Conservation (phyloP, 2,888 invertebrate species). For the Lordiphosa fenestrarum region DNA sequence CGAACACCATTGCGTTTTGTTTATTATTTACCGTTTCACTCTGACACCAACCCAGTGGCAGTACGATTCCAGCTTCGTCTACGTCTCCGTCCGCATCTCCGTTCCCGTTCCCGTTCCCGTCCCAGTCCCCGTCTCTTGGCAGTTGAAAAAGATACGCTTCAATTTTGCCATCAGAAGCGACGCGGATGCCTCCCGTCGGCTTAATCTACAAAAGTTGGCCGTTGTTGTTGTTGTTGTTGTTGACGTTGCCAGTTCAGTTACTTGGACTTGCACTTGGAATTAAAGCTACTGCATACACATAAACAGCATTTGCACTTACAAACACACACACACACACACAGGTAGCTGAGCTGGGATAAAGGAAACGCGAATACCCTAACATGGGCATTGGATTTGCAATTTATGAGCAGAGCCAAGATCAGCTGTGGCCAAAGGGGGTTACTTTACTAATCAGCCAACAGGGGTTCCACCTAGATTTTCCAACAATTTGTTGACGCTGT, state of each 20-base stretch:
- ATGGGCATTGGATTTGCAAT: too few relatives aligned
- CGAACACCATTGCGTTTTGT: constrained; percentile 49
- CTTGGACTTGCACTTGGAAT: constrained; percentile 32
- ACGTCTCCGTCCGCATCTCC: neutral
- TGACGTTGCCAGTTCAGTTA: constrained; percentile 17
- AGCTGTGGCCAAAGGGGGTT: too few relatives aligned
- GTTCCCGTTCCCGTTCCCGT: too few relatives aligned
- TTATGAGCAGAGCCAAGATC: too few relatives aligned
- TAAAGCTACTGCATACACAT: constrained; percentile 43
- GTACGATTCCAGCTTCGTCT: constrained; percentile 11
- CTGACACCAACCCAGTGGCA: constrained; percentile 47
- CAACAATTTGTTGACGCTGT: too few relatives aligned
- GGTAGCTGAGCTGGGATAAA: too few relatives aligned
- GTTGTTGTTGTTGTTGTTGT: constrained; percentile 27
- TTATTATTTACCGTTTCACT: constrained; percentile 64
- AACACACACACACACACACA: constrained; percentile 2
- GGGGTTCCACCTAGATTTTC: too few relatives aligned
- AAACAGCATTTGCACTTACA: constrained; percentile 44
- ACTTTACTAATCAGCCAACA: too few relatives aligned
- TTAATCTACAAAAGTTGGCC: constrained; percentile 46
- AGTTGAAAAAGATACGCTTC: constrained; percentile 32
- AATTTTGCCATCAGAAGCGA: constrained; percentile 33
- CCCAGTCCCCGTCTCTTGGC: constrained; percentile 1
- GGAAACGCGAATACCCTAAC: too few relatives aligned
- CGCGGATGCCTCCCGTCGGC: constrained; percentile 22